phyloP scores from a whole-genome alignment of 2,113 vertebrate species.

The Oryzias melastigma region DNA sequence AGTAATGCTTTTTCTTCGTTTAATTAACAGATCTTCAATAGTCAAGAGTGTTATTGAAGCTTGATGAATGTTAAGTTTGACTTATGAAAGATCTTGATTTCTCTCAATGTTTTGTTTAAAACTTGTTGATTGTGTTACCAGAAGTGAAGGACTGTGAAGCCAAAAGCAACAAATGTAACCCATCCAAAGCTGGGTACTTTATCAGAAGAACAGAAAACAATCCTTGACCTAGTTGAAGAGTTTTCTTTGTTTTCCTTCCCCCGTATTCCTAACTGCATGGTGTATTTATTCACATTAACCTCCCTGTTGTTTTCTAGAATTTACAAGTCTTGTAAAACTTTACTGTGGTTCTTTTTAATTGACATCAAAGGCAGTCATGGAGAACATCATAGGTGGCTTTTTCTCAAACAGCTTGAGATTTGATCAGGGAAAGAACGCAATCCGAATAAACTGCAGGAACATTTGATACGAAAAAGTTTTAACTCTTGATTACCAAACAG shows the following conservation, averaged over 20 bases:
- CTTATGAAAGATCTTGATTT: too few species aligned
- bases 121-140: too few species aligned
- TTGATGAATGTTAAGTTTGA: too few species aligned
- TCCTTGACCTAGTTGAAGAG: neutral
- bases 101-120: too few species aligned
- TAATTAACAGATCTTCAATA: too few species aligned
- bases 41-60: too few species aligned
- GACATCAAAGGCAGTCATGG: slow-evolving; percentile 48
- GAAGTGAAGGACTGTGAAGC: too few species aligned
- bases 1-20: too few species aligned
- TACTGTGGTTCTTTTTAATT: slow-evolving; percentile 4
- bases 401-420: slow-evolving; percentile 15
- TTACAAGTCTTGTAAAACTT: slow-evolving; percentile 47
- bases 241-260: slow-evolving; percentile 10
- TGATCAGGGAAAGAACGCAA: slow-evolving; percentile 13
- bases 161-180: too few species aligned
- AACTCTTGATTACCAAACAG: too few species aligned
- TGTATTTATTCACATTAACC: slow-evolving; percentile 29
- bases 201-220: neutral
- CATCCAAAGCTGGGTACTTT: too few species aligned
- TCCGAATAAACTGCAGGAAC: slow-evolving; percentile 18
- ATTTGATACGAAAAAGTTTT: too few species aligned
- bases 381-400: slow-evolving; percentile 28
- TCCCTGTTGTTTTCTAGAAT: slow-evolving; percentile 38
- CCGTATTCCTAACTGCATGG: slow-evolving; percentile 29